phyloP scores from a whole-genome alignment of 2,113 vertebrate species.

The Ramphastos sulfuratus region DNA sequence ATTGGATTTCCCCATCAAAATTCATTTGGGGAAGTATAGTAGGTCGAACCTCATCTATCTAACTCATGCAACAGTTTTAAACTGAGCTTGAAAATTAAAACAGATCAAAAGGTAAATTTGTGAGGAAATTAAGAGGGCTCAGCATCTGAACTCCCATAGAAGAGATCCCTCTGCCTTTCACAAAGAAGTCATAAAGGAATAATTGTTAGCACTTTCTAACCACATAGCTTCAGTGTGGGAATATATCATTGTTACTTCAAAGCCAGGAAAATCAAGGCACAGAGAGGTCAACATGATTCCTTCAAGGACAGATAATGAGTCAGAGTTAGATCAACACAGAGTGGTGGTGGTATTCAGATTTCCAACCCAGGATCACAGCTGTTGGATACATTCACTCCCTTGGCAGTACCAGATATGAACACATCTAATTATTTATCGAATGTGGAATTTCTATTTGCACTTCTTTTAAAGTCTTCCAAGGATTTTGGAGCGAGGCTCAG shows the following conservation, averaged over 20 bases:
- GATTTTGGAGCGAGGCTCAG: background rate
- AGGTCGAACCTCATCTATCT: background rate
- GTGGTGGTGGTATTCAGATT: background rate
- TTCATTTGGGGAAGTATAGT: accelerated
- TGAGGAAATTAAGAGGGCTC: background rate
- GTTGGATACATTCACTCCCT: accelerated
- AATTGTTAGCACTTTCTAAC: background rate
- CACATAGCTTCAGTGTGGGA: background rate
- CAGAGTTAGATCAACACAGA: background rate
- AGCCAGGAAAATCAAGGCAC: background rate
- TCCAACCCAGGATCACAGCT: background rate
- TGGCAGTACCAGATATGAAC: background rate
- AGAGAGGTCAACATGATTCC: background rate
- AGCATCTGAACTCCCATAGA: background rate
- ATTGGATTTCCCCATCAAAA: background rate
- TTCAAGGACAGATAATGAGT: constrained; percentile 33
- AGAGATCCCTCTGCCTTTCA: background rate
- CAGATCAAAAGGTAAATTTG: background rate
- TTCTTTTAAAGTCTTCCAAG: background rate
- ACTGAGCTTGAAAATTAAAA: background rate
- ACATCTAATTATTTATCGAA: background rate
- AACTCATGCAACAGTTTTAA: background rate
- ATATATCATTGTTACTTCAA: background rate
- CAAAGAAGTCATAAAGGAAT: background rate
- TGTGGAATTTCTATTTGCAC: background rate